Percentiles rank a stretch among this genome's conserved stretches.
Evolutionary conservation across 2,888 invertebrate species (phyloP).

Genomic region (Hydropsyche betteni): DNA sequence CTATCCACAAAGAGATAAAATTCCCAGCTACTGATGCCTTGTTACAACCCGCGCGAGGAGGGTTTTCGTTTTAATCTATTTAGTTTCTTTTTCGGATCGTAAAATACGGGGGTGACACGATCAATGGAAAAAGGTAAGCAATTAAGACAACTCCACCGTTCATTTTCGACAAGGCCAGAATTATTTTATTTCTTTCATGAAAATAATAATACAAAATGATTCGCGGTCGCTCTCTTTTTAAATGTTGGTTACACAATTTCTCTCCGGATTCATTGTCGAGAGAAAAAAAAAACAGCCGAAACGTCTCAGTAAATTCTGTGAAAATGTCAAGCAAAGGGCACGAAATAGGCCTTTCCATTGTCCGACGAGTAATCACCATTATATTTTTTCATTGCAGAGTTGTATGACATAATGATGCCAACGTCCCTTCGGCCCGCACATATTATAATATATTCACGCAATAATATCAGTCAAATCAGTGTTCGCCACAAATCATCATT

Average conservation of each 20-base stretch:
- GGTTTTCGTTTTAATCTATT: not conserved
- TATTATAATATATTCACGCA: constrained; percentile 1
- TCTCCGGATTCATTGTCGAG: too few species aligned
- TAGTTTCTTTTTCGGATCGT: too few species aligned
- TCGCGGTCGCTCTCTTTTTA: not conserved
- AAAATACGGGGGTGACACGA: constrained; percentile 15
- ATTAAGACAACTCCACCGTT: constrained; percentile 5
- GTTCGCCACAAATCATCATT: constrained; percentile 22
- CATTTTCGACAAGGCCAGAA: not conserved
- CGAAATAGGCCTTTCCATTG: constrained; percentile 14
- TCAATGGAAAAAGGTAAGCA: not conserved
- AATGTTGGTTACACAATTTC: not conserved
- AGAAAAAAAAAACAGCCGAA: not conserved
- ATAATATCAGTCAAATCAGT: constrained; percentile 11
- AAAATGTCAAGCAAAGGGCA: constrained; percentile 30
- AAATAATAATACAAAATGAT: too few species aligned
- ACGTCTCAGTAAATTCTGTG: not conserved
- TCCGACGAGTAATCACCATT: constrained; percentile 21
- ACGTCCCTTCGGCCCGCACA: not conserved
- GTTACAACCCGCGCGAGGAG: not conserved
- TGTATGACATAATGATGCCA: not conserved
- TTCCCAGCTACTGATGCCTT: constrained; percentile 11
- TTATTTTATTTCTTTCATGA: not conserved
- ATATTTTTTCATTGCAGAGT: constrained; percentile 5
- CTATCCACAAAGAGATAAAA: constrained; percentile 13